Evolutionary conservation across 2,797 vertebrate species (phyloP).

Genomic region (Anniella stebbinsi): DNA sequence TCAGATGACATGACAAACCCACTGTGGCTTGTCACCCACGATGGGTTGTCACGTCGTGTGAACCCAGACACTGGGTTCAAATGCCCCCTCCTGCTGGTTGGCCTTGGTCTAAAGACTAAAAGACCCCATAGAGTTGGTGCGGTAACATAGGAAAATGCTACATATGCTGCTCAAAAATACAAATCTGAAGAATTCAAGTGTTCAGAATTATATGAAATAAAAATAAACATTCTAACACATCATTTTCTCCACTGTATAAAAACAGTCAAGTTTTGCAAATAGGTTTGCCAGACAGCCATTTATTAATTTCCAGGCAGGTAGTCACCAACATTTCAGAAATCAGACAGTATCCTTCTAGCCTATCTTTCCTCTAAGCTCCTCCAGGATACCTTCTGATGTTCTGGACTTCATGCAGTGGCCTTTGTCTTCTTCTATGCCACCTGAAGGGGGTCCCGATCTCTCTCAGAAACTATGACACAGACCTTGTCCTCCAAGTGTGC

Average conservation of each 20-base stretch:
- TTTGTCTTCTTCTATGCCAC: conserved; percentile 75
- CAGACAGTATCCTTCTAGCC: not conserved
- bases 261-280: not conserved
- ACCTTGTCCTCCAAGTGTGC: conserved; percentile 82
- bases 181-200: not conserved
- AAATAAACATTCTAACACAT: not conserved
- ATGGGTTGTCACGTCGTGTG: too few species aligned
- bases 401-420: not conserved
- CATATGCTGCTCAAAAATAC: not conserved
- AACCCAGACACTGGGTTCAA: not conserved
- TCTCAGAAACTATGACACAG: conserved; percentile 83
- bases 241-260: not conserved
- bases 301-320: conserved; percentile 42
- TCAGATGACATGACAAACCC: too few species aligned
- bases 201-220: not conserved
- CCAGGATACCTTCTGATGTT: not conserved
- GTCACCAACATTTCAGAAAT: not conserved
- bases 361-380: not conserved
- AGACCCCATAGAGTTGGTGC: not conserved
- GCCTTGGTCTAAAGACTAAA: not conserved
- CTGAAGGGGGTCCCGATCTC: conserved; percentile 89
- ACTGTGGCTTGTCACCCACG: too few species aligned
- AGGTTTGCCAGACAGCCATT: conserved; percentile 21
- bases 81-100: not conserved
- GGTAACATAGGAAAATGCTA: not conserved